Percentiles rank a stretch among this genome's conserved stretches.
phyloP scores from a whole-genome alignment of 2,113 vertebrate genomes.

The Malaclemys terrapin region DNA sequence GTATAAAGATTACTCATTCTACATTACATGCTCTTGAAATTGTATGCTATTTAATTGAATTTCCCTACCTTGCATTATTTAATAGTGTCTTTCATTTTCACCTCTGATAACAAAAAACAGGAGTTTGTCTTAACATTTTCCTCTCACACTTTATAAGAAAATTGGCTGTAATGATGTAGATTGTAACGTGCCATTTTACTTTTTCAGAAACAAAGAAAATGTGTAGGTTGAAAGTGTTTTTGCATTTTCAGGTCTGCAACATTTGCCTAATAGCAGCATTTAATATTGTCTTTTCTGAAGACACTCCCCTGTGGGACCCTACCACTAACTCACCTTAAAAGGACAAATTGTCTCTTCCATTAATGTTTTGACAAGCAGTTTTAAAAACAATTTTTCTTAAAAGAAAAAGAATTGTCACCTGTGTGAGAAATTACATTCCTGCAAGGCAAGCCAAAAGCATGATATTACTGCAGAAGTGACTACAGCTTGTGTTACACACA shows the following conservation, averaged over 20 bases:
- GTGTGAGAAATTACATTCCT: neutral
- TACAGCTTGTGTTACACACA: neutral
- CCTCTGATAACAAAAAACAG: neutral
- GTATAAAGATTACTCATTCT: neutral
- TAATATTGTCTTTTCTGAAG: neutral
- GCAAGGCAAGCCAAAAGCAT: neutral
- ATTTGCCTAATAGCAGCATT: neutral
- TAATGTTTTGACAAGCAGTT: neutral
- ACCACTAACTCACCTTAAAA: neutral
- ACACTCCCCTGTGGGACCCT: neutral
- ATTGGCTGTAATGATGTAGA: neutral
- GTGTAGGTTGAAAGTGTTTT: neutral
- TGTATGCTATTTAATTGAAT: neutral
- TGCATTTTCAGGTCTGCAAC: neutral
- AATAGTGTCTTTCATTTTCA: neutral
- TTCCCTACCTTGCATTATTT: neutral
- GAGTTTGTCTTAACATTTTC: neutral
- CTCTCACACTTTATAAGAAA: neutral
- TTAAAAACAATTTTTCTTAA: neutral
- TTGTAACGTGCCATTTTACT: neutral
- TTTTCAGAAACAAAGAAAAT: neutral
- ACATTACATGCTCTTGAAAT: neutral
- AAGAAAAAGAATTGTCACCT: neutral
- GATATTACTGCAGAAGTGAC: neutral
- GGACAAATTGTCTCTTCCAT: neutral